Percentiles rank a stretch among this genome's conserved stretches.
These are phyloP conservation scores for Pampusana beccarii DNA, from an alignment of 2,113 vertebrate genomes.

Conservation along the genomic window DNA sequence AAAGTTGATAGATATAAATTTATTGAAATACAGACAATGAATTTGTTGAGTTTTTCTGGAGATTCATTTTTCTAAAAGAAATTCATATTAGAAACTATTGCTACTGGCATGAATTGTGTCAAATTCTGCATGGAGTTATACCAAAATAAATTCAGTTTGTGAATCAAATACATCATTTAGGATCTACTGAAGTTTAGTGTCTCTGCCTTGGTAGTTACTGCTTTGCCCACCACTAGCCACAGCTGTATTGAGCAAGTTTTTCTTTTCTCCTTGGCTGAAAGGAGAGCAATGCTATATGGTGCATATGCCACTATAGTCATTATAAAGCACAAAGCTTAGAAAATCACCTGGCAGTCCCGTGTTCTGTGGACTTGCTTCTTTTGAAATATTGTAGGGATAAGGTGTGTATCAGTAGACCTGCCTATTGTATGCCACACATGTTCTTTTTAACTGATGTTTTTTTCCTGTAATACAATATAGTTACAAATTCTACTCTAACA, in stretches of 20 bases:
- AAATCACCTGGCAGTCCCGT: background rate
- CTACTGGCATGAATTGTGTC: background rate
- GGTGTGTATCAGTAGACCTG: background rate
- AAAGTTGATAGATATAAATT: background rate
- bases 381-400: background rate
- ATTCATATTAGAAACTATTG: background rate
- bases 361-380: background rate
- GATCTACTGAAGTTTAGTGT: background rate
- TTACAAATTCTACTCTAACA: slow-evolving; percentile 18
- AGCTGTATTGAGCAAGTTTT: background rate
- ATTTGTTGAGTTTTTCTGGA: background rate
- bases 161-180: slow-evolving; percentile 24
- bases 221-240: background rate
- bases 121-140: background rate
- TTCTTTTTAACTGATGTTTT: background rate
- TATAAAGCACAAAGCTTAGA: background rate
- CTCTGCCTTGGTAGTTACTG: slow-evolving; percentile 21
- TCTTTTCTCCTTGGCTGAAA: background rate
- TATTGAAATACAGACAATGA: background rate
- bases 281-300: rapidly evolving
- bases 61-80: background rate
- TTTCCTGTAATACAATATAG: background rate
- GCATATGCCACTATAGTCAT: background rate
- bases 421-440: background rate
- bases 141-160: background rate